Percentiles rank a stretch among this genome's conserved stretches.
Evolutionary conservation across 2,113 vertebrate species (phyloP).

Genomic region (Dicrurus megarhynchus): DNA sequence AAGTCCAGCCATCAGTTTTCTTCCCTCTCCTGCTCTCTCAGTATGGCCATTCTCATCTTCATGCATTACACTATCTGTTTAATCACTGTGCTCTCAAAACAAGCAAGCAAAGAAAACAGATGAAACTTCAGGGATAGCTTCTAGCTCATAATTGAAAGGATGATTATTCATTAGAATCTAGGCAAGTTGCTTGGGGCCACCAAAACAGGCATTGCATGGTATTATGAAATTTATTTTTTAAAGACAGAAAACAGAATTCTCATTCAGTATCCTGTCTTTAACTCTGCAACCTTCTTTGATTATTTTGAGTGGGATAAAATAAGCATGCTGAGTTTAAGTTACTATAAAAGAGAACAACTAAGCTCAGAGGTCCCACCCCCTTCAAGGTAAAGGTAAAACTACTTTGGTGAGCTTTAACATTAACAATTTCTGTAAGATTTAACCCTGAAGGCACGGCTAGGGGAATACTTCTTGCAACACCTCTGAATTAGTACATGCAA

Average conservation of each 20-base stretch:
- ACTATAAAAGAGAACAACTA: neutral
- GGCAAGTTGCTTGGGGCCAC: conserved; percentile 43
- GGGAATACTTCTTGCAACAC: neutral
- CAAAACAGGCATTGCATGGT: neutral
- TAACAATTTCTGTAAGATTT: neutral
- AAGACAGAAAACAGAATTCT: neutral
- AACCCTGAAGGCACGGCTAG: neutral
- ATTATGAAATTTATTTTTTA: neutral
- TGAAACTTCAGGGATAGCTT: conserved; percentile 49
- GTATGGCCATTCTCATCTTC: neutral
- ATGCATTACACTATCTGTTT: neutral
- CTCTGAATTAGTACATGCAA: neutral
- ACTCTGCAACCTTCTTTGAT: neutral
- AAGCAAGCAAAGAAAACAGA: conserved; percentile 45
- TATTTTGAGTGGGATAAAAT: conserved; percentile 50
- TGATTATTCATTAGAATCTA: conserved; percentile 55
- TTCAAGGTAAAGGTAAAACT: neutral
- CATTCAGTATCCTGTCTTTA: conserved; percentile 6
- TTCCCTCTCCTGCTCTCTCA: neutral
- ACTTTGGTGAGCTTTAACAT: neutral
- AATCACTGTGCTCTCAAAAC: neutral
- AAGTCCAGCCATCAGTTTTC: neutral
- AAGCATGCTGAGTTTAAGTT: conserved; percentile 13
- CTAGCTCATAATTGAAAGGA: conserved; percentile 51
- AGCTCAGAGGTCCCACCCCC: neutral